Base-by-base conservation (phyloP, 2,888 invertebrate genomes). In the Hypercompe scribonia region DNA sequence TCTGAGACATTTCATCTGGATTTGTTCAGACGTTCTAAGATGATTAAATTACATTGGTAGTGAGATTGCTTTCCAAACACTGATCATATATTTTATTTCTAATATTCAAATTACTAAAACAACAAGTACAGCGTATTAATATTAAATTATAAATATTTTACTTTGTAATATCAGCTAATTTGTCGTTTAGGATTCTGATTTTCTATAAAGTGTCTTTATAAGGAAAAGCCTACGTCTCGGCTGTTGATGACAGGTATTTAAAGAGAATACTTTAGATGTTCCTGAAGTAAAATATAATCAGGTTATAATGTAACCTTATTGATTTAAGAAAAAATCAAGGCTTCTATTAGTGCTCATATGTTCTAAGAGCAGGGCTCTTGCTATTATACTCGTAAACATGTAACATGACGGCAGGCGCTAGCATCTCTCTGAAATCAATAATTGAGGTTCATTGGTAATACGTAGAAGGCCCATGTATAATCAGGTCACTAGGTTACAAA, bases 381-480 rank as follows among this genome's bases (percentile, higher is more conserved):
- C 31, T 31, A 31, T 61, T 61, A n/a, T n/a, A n/a, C n/a, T n/a
- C n/a, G 61, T 31, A 8, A 61, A 31, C 18, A 61, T 61, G 61
- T 61, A 61, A 61, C 7, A 61, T 18, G 31, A 7, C 7, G 31
- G 18, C 15, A 18, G 31, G 61, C 61, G 31, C 5, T 61, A 61
- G 18, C 5, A 31, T 61, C 31, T 66, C 39, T 18, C 69, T 31
- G 36, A 28, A 70, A 70, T 70, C 70, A 34, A 70, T 69, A 63
- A 63, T 61, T 68, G 68, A 18, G 21, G 28, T 69, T 28, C 65
- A 77, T 73, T 68, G 61, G 71, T 68, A n/a, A 61, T 64, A 70
- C 70, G 70, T n/a, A 70, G 64, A 21, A 31, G 64, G 34, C 7
- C 3, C 24, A 42, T 70, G 31, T 46, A 46, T 64, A 42, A 66